A percentile compares a stretch with the other conserved stretches of the same genome.
Evolutionary conservation across 1,140 invertebrate species (phyloP).

Genomic region (Drosophila serrata): DNA sequence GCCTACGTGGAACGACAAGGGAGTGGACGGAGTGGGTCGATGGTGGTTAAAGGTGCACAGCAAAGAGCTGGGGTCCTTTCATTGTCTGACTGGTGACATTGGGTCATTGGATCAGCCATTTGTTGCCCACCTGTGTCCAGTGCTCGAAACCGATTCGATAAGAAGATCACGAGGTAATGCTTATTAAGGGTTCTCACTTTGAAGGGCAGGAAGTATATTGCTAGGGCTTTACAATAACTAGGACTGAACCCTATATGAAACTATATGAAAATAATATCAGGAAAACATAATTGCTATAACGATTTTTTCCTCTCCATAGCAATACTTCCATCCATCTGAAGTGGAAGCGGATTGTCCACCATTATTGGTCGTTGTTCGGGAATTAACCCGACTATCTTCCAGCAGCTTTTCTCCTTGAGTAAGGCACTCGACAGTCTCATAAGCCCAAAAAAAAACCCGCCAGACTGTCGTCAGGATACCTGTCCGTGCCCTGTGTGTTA

Average conservation of each 20-base stretch:
- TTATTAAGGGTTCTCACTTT: neutral
- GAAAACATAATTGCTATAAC: neutral
- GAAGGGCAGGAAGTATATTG: neutral
- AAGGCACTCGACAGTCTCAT: conserved; percentile 42
- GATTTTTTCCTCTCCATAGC: neutral
- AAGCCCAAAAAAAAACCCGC: conserved; percentile 24
- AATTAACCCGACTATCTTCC: conserved; percentile 12
- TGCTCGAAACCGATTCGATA: neutral
- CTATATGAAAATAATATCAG: neutral
- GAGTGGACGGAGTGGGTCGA: conserved; percentile 3
- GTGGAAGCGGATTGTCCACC: neutral
- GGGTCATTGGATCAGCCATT: conserved; percentile 50
- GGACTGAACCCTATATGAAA: too few species aligned
- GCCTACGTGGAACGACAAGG: conserved; percentile 32
- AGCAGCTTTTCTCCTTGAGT: conserved; percentile 16
- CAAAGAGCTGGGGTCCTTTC: conserved; percentile 5
- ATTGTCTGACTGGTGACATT: conserved; percentile 33
- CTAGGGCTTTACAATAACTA: too few species aligned
- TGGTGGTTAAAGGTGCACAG: conserved; percentile 7
- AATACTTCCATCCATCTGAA: neutral
- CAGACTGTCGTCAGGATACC: conserved; percentile 7
- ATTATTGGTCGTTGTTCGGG: conserved; percentile 8
- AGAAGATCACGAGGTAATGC: neutral
- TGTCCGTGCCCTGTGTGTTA: conserved; percentile 16
- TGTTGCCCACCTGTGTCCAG: neutral